Evolutionary conservation across 2,797 vertebrate species (phyloP).

Genomic region (Vireo griseus): DNA sequence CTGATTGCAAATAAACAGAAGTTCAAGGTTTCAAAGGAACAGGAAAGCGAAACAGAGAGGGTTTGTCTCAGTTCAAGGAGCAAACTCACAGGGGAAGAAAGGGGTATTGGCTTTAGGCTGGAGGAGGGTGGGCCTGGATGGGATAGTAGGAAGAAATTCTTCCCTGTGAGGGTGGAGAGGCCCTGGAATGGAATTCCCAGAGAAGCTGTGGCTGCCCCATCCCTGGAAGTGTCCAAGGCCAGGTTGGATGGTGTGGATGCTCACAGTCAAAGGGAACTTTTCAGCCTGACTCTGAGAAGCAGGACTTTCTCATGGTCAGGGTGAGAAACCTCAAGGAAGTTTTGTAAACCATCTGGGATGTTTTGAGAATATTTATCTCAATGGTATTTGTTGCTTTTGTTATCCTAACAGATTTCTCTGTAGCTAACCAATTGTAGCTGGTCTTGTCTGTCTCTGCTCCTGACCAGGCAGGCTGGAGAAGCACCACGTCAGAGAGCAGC

Average conservation of each 20-base stretch:
- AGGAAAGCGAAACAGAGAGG: background rate
- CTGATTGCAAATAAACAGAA: background rate
- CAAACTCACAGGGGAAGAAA: background rate
- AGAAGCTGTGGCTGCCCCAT: background rate
- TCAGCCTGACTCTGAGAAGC: too few species aligned
- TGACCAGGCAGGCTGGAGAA: too few species aligned
- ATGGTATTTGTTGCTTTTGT: too few species aligned
- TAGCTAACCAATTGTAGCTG: too few species aligned
- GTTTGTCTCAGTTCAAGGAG: background rate
- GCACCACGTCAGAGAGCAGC: too few species aligned
- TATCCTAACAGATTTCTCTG: too few species aligned
- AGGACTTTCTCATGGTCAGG: too few species aligned
- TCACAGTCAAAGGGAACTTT: too few species aligned
- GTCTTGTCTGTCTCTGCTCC: too few species aligned
- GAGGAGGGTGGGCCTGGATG: background rate
- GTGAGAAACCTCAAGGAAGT: too few species aligned
- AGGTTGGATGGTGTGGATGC: background rate
- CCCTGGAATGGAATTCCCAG: background rate
- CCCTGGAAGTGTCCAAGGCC: background rate
- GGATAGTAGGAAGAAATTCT: background rate
- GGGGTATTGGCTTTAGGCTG: background rate
- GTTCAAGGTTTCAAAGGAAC: background rate
- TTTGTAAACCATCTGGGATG: too few species aligned
- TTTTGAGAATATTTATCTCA: too few species aligned
- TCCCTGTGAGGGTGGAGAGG: fast-evolving